Base-by-base conservation (phyloP, 2,888 invertebrate species). In the Dasypogon diadema region DNA sequence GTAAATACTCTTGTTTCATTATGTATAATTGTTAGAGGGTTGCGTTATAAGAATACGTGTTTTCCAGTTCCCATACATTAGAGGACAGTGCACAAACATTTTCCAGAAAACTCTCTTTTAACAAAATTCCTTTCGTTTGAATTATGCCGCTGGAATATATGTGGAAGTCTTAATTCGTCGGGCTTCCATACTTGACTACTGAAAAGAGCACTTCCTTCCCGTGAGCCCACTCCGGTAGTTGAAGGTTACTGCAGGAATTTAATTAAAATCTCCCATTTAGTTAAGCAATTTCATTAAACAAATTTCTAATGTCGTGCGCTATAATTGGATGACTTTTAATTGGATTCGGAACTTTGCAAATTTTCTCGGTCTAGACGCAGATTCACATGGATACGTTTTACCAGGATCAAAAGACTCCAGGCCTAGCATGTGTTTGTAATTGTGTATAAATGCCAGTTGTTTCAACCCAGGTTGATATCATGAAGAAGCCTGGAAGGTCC, bases 261-360 rank as follows among this genome's bases (percentile, higher is more conserved):
- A 68, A 68, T 68, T 68, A 68, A 68, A 68, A 68, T 24, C 65
- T 68, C 46, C 65, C 65, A 48, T 68, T 68, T 68, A 68, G 65
- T 68, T 68, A 68, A 68, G 65, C 65, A 68, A 68, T 68, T 68
- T 48, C 48, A 12, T 48, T 68, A 24, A 68, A 48, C 46, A 68
- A 68, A 68, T 68, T 46, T 68, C 46, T 68, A 48, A 68, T 48
- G 26, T 42, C 24, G 65, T 26, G 26, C 46, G n/a, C 65, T 26
- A 68, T 68, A 68, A 68, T 68, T 68, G 65, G 65, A 68, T 68
- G 65, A 68, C 65, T 68, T 68, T 68, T 68, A 68, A 51, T 51
- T 51, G 14, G 51, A 51, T 51, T 51, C 21, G 16, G 18, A 21
- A 51, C 51, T 51, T 51, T n/a, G 51, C 1, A 16, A 51, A 21